Evolutionary conservation across 2,888 invertebrate species (phyloP).

Genomic region (Athalia rosae): DNA sequence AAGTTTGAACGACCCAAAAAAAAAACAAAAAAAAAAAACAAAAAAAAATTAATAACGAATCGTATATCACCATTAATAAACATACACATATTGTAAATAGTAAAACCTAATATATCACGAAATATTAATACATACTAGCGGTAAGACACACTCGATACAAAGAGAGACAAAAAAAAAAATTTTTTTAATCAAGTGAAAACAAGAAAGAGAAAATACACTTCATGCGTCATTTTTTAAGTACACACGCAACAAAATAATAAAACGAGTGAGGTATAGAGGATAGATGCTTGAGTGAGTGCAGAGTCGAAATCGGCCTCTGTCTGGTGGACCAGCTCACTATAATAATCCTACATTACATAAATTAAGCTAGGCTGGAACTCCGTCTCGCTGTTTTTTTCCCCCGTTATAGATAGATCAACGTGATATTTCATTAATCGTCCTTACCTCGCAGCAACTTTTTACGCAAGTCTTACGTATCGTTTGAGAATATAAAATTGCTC

Average conservation of each 20-base stretch:
- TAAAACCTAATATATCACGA: slow-evolving; percentile 69
- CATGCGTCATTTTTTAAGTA: slow-evolving; percentile 33
- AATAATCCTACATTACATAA: slow-evolving; percentile 54
- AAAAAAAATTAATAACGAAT: slow-evolving; percentile 6
- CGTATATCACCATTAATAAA: slow-evolving; percentile 54
- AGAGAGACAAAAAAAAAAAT: slow-evolving; percentile 52
- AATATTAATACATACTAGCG: slow-evolving; percentile 37
- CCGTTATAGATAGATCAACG: slow-evolving; percentile 33
- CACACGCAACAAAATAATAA: slow-evolving; percentile 52
- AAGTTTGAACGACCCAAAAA: too few relatives aligned
- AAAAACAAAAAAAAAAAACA: too few relatives aligned
- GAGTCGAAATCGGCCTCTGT: slow-evolving; percentile 61
- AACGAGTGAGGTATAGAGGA: slow-evolving; percentile 52
- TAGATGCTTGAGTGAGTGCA: slow-evolving; percentile 47
- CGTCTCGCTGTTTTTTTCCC: slow-evolving; percentile 33
- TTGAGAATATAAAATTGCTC: neutral
- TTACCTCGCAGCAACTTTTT: neutral
- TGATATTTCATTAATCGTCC: slow-evolving; percentile 21
- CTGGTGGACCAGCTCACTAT: slow-evolving; percentile 60
- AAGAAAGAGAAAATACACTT: slow-evolving; percentile 44
- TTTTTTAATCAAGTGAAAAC: slow-evolving; percentile 53
- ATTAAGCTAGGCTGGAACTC: slow-evolving; percentile 64
- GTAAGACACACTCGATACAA: slow-evolving; percentile 53
- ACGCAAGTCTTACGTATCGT: neutral
- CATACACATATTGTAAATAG: slow-evolving; percentile 63